Evolutionary conservation across 2,888 invertebrate species (phyloP).

Genomic region (Orthosia cruda): DNA sequence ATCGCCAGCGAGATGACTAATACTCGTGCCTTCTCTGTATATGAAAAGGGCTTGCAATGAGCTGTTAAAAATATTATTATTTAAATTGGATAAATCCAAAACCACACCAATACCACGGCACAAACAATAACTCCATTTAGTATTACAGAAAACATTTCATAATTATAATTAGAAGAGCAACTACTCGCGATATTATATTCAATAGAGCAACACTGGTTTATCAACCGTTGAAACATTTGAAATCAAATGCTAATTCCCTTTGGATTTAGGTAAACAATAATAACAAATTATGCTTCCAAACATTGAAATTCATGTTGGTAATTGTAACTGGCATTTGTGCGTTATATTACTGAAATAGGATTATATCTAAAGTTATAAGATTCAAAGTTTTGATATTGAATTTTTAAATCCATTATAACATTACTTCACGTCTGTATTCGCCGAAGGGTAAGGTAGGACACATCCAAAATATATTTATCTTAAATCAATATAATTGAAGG

Average conservation of each 20-base stretch:
- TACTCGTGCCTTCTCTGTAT: too few species aligned
- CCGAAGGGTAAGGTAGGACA: too few species aligned
- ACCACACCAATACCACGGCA: not conserved
- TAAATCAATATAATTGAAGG: too few species aligned
- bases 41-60: too few species aligned
- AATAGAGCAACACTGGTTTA: conserved; percentile 2
- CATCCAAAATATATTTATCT: too few species aligned
- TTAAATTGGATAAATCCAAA: not conserved
- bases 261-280: conserved; percentile 27
- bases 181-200: conserved; percentile 1
- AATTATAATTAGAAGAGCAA: conserved; percentile 8
- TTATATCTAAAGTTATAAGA: not conserved
- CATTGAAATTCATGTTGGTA: conserved; percentile 24
- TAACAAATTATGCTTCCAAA: conserved; percentile 26
- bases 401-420: not conserved
- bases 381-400: not conserved
- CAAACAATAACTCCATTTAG: conserved; percentile 5
- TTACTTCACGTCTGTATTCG: not conserved
- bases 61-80: too few species aligned
- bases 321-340: conserved; percentile 20
- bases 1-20: too few species aligned
- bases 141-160: conserved; percentile 3
- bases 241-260: conserved; percentile 39
- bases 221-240: conserved; percentile 11
- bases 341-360: conserved; percentile 8